phyloP scores from a whole-genome alignment of 1,140 invertebrate genomes.

The Harlomillsia oculata region DNA sequence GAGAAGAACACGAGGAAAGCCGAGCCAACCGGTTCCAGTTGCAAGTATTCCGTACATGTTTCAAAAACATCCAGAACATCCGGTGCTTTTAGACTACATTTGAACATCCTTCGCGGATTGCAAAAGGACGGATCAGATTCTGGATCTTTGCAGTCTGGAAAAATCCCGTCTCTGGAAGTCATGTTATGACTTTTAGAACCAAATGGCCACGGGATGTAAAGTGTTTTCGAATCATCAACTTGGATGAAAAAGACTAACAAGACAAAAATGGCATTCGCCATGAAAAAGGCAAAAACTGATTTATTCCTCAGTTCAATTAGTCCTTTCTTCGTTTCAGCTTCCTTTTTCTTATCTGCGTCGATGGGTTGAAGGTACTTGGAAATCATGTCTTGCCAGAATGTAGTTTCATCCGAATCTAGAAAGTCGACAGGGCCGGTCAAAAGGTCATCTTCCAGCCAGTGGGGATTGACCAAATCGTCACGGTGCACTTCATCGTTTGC shows the following conservation, averaged over 20 bases:
- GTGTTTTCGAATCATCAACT: slow-evolving; percentile 58
- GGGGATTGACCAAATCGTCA: slow-evolving; percentile 51
- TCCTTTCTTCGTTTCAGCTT: slow-evolving; percentile 49
- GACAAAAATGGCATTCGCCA: slow-evolving; percentile 74
- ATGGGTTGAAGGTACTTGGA: slow-evolving; percentile 61
- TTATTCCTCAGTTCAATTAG: slow-evolving; percentile 59
- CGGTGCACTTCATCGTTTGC: slow-evolving; percentile 10
- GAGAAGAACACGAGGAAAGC: slow-evolving; percentile 66
- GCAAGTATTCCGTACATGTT: slow-evolving; percentile 14
- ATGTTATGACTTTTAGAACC: slow-evolving; percentile 55
- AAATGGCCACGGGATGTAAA: slow-evolving; percentile 62
- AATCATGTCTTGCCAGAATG: slow-evolving; percentile 65
- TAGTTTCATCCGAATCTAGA: slow-evolving; percentile 49
- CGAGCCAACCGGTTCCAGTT: slow-evolving; percentile 66
- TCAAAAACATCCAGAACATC: too few relatives aligned
- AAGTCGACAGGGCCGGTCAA: slow-evolving; percentile 52
- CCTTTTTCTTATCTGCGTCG: slow-evolving; percentile 50
- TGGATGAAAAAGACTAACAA: slow-evolving; percentile 68
- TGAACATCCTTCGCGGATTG: too few relatives aligned
- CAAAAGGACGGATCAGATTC: too few relatives aligned
- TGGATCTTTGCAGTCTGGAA: too few relatives aligned
- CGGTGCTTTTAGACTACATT: too few relatives aligned
- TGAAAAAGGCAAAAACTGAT: slow-evolving; percentile 66
- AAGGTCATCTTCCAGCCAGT: slow-evolving; percentile 62
- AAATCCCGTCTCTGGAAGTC: slow-evolving; percentile 41